These are phyloP conservation scores for Nycticorax nycticorax DNA, from an alignment of 2,113 vertebrate genomes.

Conservation along the genomic window DNA sequence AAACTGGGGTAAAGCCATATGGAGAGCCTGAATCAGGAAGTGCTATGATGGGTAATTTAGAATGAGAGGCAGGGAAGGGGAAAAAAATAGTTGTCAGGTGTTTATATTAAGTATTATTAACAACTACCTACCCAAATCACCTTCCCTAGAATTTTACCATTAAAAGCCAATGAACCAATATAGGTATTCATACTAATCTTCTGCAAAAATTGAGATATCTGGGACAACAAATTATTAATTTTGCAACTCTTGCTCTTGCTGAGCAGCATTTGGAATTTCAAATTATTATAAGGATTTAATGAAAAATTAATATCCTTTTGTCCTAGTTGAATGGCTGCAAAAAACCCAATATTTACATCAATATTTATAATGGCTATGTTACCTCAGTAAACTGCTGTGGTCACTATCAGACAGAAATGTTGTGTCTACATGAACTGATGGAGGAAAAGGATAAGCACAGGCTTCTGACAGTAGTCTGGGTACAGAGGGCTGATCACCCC, in stretches of 20 bases:
- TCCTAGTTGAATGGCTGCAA: neutral
- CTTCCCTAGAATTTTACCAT: neutral
- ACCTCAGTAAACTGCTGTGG: neutral
- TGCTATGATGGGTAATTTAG: neutral
- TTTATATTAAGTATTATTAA: neutral
- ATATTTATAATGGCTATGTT: neutral
- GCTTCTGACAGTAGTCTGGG: neutral
- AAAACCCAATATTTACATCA: neutral
- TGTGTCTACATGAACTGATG: fast-evolving
- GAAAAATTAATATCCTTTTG: neutral
- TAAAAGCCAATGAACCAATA: neutral
- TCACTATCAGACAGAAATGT: neutral
- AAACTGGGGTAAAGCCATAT: neutral
- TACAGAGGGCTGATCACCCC: neutral
- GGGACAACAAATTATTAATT: neutral
- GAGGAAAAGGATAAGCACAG: neutral
- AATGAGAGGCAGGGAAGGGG: neutral
- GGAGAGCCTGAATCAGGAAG: neutral
- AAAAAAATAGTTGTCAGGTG: neutral
- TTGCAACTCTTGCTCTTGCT: neutral
- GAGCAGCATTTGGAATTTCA: neutral
- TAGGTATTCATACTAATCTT: neutral
- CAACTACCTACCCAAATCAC: neutral
- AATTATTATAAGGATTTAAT: neutral
- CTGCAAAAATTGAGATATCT: neutral